phyloP scores from a whole-genome alignment of 1,140 invertebrate genomes.

The Zelostemma sp. region DNA sequence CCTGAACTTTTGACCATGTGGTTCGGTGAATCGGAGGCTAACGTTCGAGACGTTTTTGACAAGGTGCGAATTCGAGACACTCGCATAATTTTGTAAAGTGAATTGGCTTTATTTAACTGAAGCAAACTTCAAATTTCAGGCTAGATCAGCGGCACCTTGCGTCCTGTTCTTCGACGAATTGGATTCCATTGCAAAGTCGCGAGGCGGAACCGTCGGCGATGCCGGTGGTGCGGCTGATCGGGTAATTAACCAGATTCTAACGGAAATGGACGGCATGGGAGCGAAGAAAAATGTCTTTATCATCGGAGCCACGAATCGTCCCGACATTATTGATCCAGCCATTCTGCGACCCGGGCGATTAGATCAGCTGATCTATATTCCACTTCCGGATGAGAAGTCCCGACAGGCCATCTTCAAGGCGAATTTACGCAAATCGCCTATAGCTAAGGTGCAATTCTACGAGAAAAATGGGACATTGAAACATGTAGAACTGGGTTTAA shows the following conservation, averaged over 20 bases:
- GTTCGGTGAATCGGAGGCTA: conserved; percentile 99
- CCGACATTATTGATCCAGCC: conserved; percentile 99
- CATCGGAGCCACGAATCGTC: conserved; percentile 95
- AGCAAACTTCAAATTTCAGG: conserved; percentile 71
- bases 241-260: conserved; percentile 99
- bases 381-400: conserved; percentile 98
- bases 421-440: conserved; percentile 96
- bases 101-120: no score
- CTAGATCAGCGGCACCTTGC: conserved; percentile 98
- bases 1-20: conserved; percentile 99
- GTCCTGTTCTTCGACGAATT: conserved; percentile 99
- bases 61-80: conserved; percentile 76
- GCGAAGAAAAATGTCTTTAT: conserved; percentile 99
- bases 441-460: conserved; percentile 79
- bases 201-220: conserved; percentile 97
- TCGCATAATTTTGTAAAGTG: no score
- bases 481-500: no score
- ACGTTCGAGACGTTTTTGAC: conserved; percentile 99
- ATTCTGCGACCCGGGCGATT: conserved; percentile 98
- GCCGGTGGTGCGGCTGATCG: conserved; percentile 98
- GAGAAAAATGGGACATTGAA: no score
- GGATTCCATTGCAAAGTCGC: conserved; percentile 99
- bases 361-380: conserved; percentile 99
- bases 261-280: conserved; percentile 99
- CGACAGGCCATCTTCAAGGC: conserved; percentile 95